Evolutionary conservation across 2,888 invertebrate genomes (phyloP), one percentile per base, ranked within the genome.

Genomic region (Pseudoips prasinana): DNA sequence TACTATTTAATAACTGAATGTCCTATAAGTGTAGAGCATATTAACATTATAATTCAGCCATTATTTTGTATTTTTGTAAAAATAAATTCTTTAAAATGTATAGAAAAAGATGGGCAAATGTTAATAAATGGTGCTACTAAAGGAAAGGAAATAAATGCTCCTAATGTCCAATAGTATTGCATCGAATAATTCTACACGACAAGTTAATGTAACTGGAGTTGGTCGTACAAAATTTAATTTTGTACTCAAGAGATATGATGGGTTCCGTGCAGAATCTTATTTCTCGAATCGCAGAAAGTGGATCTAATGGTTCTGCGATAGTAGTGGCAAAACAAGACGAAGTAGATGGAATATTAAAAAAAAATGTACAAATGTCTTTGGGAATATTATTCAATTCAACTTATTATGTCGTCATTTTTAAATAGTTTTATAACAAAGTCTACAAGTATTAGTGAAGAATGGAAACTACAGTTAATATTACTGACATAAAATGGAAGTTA

Each of bases 191-290:
- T 14, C 14, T 27, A 8, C 27, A 14, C 18, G 19, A 18, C 27
- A 27, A 18, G 27, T 27, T 19, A 10, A 27, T 18, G 7, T 17
- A 27, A 27, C 18, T 26, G 14, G 26, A 26, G 26, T 26, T 26
- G 26, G 26, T 26, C 14, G 4, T 14, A 14, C 8, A 26, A 11
- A 27, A 27, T 27, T 27, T n/a, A 18, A 27, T 27, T 17, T 18
- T 27, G 17, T 17, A 27, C 18, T 27, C 18, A 18, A 27, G 10
- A 8, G 17, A 27, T n/a, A 17, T 27, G 8, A 27, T n/a, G n/a
- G n/a, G 27, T 27, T 27, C 27, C n/a, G 1, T 25, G 24, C 24
- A 25, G 24, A 10, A 25, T 25, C 10, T 5, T 10, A 25, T 10
- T 25, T 9, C 24, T 25, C 6, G 7, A 25, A 25, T 6, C 1